A percentile compares a stretch with the other conserved stretches of the same genome.
phyloP scores from a whole-genome alignment of 2,113 vertebrate genomes.

The Thalassarche chlororhynchos region DNA sequence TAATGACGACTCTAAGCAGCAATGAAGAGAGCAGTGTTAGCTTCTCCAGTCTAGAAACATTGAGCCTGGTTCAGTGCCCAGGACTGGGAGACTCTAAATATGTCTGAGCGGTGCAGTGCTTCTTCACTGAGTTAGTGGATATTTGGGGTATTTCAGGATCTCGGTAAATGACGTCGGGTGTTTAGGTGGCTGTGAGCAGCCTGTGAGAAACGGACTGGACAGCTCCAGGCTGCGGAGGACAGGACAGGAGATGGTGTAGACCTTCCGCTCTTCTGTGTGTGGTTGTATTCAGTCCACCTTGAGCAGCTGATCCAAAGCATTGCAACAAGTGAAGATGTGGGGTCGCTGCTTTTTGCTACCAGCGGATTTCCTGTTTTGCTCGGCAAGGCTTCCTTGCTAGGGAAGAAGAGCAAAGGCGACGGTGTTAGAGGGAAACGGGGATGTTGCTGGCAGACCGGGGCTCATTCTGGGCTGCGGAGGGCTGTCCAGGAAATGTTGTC shows the following conservation, averaged over 20 bases:
- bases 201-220: neutral
- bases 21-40: neutral
- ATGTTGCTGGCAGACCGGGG: neutral
- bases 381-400: neutral
- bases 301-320: neutral
- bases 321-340: neutral
- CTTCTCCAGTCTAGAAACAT: neutral
- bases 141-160: neutral
- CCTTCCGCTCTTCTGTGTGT: neutral
- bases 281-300: neutral
- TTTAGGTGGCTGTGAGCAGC: neutral
- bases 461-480: neutral
- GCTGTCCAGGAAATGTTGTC: neutral
- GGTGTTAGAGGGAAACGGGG: neutral
- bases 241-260: neutral
- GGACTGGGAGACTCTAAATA: neutral
- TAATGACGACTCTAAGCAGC: neutral
- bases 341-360: neutral
- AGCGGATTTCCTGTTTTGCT: slow-evolving; percentile 5
- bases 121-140: neutral
- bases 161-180: neutral
- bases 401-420: neutral
- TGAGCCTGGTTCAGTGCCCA: neutral
- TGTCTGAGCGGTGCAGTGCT: neutral
- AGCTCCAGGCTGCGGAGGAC: neutral